Evolutionary conservation across 2,797 vertebrate genomes (phyloP), one percentile per base, ranked within the genome.

Genomic region (Propithecus deckenii): DNA sequence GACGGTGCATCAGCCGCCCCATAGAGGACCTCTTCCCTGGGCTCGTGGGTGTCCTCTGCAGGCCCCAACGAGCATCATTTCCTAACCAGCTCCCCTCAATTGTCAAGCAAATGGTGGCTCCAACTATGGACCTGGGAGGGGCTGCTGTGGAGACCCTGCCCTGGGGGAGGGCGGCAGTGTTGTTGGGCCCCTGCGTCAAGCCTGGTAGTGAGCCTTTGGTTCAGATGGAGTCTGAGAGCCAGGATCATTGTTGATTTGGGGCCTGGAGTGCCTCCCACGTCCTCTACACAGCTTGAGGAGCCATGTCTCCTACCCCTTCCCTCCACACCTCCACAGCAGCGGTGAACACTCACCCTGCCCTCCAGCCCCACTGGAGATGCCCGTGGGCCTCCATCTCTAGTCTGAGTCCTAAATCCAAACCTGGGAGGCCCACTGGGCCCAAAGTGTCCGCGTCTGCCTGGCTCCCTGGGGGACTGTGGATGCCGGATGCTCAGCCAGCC

Each of bases 231-330:
- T 23, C 59, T 86, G 50, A 41, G 28, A 43, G 79, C 57, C n/a
- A 32, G 7, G 1, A 30, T 38, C 59, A 1, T 32, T 25, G 22
- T 55, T 79, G 72, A 67, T 23, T 1, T 55, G 46, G 72, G 43
- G 25, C 43, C 80, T 14, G 2, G 17, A 69, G 7, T n/a, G 46
- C 65, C 38, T 76, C 55, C 9, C 22, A 30, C 17, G 3, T 41
- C 35, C 69, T 69, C 15, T 11, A 75, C 38, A 23, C n/a, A 15
- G 30, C 71, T 23, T 30, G 10, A 71, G 52, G 41, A 67, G 57
- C 35, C 46, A 0, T 3, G 3, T 35, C 86, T 30, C 35, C 2
- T 0, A 0, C 4, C 32, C 17, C 50, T 59, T n/a, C 32, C 11
- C 22, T 38, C 81, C 88, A 78, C 55, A 52, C 6, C 14, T 9